These are phyloP conservation scores for Pissodes strobi DNA, from an alignment of 1,140 invertebrate genomes.

Conservation along the genomic window DNA sequence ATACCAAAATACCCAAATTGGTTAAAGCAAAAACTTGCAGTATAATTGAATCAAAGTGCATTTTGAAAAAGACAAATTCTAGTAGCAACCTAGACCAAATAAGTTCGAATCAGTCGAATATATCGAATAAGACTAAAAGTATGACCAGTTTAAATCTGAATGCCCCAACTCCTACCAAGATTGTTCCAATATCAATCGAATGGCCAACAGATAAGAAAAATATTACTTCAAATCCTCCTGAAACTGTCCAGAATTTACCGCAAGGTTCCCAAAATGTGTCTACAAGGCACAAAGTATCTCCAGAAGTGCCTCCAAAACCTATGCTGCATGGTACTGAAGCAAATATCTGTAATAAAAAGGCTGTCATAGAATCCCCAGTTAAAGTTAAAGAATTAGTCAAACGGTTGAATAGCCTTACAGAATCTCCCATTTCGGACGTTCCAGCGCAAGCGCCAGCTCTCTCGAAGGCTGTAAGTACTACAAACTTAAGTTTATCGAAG, in stretches of 20 bases:
- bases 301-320: conserved; percentile 5
- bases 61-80: conserved; percentile 58
- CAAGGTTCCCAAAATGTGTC: neutral
- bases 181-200: conserved; percentile 18
- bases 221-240: neutral
- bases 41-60: conserved; percentile 66
- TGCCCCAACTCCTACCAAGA: conserved; percentile 11
- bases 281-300: neutral
- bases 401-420: conserved; percentile 44
- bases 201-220: neutral
- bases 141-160: conserved; percentile 32
- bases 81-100: neutral
- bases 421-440: conserved; percentile 4
- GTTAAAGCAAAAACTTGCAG: conserved; percentile 67
- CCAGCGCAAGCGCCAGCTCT: neutral
- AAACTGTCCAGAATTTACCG: neutral
- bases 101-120: neutral
- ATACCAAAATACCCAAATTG: conserved; percentile 55
- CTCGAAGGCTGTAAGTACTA: conserved; percentile 39
- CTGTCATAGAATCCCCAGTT: neutral
- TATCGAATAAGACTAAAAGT: conserved; percentile 40
- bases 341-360: neutral
- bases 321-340: neutral
- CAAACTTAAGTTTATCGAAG: conserved; percentile 38
- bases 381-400: conserved; percentile 47